phyloP scores from a whole-genome alignment of 2,797 vertebrate species.

The Enteromius unitaeniatus region DNA sequence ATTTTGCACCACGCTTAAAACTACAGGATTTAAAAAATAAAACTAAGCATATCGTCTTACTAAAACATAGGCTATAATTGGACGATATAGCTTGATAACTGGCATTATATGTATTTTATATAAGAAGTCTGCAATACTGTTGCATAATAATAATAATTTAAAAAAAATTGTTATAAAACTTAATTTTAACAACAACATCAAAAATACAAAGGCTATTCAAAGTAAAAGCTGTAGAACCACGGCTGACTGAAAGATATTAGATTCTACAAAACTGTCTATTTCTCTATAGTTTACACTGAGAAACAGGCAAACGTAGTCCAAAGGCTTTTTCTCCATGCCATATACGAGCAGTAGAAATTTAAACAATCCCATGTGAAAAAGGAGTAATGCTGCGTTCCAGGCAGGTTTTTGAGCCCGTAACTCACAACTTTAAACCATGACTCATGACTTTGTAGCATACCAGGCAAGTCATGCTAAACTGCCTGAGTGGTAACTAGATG shows the following conservation, averaged over 20 bases:
- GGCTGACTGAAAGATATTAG: background rate
- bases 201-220: background rate
- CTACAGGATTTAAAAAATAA: background rate
- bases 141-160: background rate
- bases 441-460: too few species aligned
- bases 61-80: background rate
- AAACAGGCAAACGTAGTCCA: background rate
- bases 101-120: background rate
- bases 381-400: too few species aligned
- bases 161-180: background rate
- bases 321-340: background rate
- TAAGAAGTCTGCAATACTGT: background rate
- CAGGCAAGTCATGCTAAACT: too few species aligned
- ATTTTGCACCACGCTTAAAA: background rate
- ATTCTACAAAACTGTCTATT: background rate
- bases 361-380: background rate
- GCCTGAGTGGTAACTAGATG: too few species aligned
- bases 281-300: background rate
- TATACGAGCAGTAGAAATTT: constrained; percentile 12
- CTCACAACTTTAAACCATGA: too few species aligned
- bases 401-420: too few species aligned
- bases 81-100: background rate
- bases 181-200: background rate
- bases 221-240: background rate
- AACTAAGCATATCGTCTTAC: background rate